Conservation (phyloP, 30 jellyfish, hydroid and myxozoan species). For the Pelagia noctiluca region DNA sequence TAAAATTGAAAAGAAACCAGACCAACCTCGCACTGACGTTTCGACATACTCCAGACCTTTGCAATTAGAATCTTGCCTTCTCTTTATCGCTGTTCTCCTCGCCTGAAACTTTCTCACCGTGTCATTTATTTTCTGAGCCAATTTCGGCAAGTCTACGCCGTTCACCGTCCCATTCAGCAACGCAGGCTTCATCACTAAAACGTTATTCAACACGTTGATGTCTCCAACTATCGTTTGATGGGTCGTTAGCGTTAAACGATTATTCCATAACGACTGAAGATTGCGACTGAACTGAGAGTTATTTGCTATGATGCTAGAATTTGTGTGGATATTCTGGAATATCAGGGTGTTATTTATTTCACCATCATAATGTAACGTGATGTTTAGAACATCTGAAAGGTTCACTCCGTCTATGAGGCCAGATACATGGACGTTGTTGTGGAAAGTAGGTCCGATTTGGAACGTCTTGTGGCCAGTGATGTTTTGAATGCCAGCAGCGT, state of each 20-base stretch:
- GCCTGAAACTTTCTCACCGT: not conserved
- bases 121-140: not conserved
- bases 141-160: not conserved
- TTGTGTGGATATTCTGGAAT: conserved; percentile 11
- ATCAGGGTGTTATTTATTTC: not conserved
- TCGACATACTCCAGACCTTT: conserved; percentile 1
- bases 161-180: not conserved
- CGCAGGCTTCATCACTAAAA: not conserved
- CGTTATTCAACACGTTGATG: not conserved
- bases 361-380: conserved; percentile 44
- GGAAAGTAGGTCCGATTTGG: not conserved
- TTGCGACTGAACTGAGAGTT: not conserved
- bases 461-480: conserved; percentile 69
- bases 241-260: conserved; percentile 11
- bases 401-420: conserved; percentile 66
- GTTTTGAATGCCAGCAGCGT: conserved; percentile 6
- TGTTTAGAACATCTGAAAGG: not conserved
- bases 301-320: not conserved
- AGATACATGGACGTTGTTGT: not conserved
- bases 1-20: not conserved
- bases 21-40: conserved; percentile 7
- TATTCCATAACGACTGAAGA: not conserved
- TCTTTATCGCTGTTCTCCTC: not conserved
- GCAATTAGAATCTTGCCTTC: not conserved
- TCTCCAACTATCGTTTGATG: conserved; percentile 10